These are phyloP conservation scores for Micromussa lordhowensis DNA, from an alignment of 92 coral and sea anemone species.

Conservation along the genomic window DNA sequence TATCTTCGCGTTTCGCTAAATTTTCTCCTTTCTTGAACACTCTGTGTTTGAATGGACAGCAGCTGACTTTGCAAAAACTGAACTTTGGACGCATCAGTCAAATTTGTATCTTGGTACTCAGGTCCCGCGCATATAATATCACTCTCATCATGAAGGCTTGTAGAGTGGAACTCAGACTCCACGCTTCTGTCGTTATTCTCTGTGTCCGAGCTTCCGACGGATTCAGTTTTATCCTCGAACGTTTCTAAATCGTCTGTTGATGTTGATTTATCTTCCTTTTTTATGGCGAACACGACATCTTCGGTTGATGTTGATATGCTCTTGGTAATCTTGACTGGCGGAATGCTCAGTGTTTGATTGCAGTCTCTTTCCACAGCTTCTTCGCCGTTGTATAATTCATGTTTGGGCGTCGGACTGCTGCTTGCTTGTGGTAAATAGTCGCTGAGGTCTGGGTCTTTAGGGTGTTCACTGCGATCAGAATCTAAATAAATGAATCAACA, in stretches of 20 bases:
- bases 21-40: conserved; percentile 75
- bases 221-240: conserved; percentile 36
- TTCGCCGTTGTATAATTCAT: conserved; percentile 11
- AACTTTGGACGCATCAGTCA: conserved; percentile 84
- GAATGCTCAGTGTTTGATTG: conserved; percentile 8
- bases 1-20: conserved; percentile 78
- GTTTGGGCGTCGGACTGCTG: not conserved
- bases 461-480: conserved; percentile 42
- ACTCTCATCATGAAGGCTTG: not conserved
- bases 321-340: conserved; percentile 34
- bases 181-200: conserved; percentile 16
- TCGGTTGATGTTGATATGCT: conserved; percentile 81
- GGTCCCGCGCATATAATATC: not conserved
- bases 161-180: not conserved
- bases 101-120: conserved; percentile 53
- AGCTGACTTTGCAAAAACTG: conserved; percentile 74
- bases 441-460: conserved; percentile 10
- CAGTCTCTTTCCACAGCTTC: conserved; percentile 18
- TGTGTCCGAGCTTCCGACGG: conserved; percentile 62
- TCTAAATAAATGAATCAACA: not conserved
- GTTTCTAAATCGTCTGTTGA: conserved; percentile 78
- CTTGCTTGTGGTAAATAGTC: not conserved
- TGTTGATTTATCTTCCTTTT: conserved; percentile 75
- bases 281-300: conserved; percentile 34
- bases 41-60: conserved; percentile 65